Conservation (phyloP, 1,140 invertebrate genomes). For the Euschistus heros region DNA sequence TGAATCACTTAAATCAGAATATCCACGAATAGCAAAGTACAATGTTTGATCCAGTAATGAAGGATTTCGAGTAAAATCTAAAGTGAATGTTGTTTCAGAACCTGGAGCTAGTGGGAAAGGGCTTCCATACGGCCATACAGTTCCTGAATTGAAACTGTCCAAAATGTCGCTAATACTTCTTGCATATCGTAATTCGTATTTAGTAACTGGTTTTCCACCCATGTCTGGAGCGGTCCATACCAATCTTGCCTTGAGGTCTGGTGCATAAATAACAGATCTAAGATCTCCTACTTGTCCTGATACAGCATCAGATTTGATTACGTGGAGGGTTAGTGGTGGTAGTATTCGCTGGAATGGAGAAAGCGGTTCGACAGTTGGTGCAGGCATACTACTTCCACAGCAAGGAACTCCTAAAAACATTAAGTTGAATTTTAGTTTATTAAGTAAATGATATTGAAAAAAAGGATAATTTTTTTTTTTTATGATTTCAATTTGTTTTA, state of each 20-base stretch:
- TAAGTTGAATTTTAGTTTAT: not conserved
- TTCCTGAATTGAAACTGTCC: slow-evolving; percentile 38
- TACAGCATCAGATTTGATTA: slow-evolving; percentile 36
- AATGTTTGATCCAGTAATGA: slow-evolving; percentile 38
- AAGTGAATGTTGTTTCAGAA: slow-evolving; percentile 36
- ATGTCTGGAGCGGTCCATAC: slow-evolving; percentile 46
- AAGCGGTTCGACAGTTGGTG: slow-evolving; percentile 35
- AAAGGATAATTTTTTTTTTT: too few species aligned
- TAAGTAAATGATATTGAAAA: too few species aligned
- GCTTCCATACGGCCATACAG: slow-evolving; percentile 34
- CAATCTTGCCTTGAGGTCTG: slow-evolving; percentile 37
- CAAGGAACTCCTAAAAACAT: slow-evolving; percentile 33
- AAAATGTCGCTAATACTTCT: slow-evolving; percentile 36
- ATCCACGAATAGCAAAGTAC: slow-evolving; percentile 43
- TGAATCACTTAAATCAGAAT: slow-evolving; percentile 32
- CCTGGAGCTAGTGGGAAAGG: slow-evolving; percentile 37
- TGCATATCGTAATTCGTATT: slow-evolving; percentile 41
- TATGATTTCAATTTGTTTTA: too few species aligned
- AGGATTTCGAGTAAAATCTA: slow-evolving; percentile 38
- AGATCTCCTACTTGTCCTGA: slow-evolving; percentile 41
- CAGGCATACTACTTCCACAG: slow-evolving; percentile 39
- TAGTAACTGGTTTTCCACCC: slow-evolving; percentile 38
- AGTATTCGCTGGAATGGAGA: slow-evolving; percentile 40
- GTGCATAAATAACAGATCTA: slow-evolving; percentile 33
- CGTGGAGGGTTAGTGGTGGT: slow-evolving; percentile 35